phyloP scores from a whole-genome alignment of 2,888 invertebrate genomes.

The Dryobota labecula region DNA sequence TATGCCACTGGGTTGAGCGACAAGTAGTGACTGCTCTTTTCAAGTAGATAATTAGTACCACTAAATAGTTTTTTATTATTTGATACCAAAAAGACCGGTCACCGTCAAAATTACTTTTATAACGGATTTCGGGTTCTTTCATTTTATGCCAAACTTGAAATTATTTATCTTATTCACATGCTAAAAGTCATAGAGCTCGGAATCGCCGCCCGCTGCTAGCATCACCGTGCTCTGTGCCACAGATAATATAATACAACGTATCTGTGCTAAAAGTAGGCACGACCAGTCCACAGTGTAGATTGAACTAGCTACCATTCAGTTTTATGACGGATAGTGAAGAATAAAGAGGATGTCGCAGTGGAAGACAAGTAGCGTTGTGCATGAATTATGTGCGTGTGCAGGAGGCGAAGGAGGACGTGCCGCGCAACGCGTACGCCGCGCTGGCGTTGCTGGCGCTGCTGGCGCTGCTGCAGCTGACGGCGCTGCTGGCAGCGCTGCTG shows the following conservation, averaged over 20 bases:
- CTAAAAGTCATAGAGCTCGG: not conserved
- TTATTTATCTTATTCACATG: not conserved
- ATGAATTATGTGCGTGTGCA: conserved; percentile 43
- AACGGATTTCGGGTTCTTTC: not conserved
- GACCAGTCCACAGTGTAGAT: not conserved
- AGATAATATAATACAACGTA: no score
- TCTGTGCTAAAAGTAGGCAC: not conserved
- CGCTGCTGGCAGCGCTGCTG: conserved; percentile 67
- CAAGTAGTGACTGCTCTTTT: not conserved
- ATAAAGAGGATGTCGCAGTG: not conserved
- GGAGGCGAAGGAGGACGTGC: conserved; percentile 77
- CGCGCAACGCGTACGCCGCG: conserved; percentile 75
- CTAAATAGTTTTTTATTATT: no score
- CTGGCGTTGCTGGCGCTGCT: conserved; percentile 64
- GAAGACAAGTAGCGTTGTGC: not conserved
- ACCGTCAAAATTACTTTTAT: not conserved
- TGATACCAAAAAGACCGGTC: no score
- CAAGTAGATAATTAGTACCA: not conserved
- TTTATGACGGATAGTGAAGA: not conserved
- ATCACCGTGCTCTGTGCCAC: not conserved
- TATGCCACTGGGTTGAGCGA: not conserved
- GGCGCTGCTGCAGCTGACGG: conserved; percentile 71
- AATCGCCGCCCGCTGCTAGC: not conserved
- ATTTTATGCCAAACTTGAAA: not conserved
- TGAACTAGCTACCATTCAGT: no score